Conservation (phyloP, 2,888 invertebrate genomes). For the Brenthis hecate region DNA sequence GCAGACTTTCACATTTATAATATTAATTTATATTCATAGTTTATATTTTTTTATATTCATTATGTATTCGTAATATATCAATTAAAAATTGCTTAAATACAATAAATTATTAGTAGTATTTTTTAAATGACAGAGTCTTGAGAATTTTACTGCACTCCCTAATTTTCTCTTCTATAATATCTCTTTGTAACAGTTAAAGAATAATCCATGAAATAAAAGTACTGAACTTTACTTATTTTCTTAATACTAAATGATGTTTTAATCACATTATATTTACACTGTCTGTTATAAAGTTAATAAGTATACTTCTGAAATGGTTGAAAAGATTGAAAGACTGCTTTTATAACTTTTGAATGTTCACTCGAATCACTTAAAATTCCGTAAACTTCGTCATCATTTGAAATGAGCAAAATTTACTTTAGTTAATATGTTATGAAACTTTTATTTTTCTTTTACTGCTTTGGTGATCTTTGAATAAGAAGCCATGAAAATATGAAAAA, state of each 20-base stretch:
- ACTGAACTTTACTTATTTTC: too few relatives aligned
- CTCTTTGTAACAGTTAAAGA: too few relatives aligned
- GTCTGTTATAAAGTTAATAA: constrained; percentile 10
- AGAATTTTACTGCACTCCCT: too few relatives aligned
- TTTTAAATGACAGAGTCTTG: too few relatives aligned
- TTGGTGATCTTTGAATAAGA: constrained; percentile 3
- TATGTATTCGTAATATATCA: too few relatives aligned
- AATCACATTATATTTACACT: neutral
- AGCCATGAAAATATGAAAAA: constrained; percentile 2
- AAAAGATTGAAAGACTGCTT: constrained; percentile 34
- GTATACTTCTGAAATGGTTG: constrained; percentile 16
- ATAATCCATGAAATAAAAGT: too few relatives aligned
- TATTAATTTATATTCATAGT: too few relatives aligned
- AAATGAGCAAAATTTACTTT: constrained; percentile 20
- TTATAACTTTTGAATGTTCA: constrained; percentile 35
- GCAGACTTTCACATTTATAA: too few relatives aligned
- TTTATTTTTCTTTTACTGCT: constrained; percentile 23
- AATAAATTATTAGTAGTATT: too few relatives aligned
- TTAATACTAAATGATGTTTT: neutral
- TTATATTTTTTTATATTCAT: too few relatives aligned
- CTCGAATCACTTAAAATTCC: constrained; percentile 28
- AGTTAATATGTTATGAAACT: constrained; percentile 23
- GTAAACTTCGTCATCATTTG: constrained; percentile 17
- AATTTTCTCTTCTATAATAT: too few relatives aligned
- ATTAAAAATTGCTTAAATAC: too few relatives aligned